Base-by-base conservation (phyloP, 1,140 invertebrate species). In the Tetramorium parvispinum region DNA sequence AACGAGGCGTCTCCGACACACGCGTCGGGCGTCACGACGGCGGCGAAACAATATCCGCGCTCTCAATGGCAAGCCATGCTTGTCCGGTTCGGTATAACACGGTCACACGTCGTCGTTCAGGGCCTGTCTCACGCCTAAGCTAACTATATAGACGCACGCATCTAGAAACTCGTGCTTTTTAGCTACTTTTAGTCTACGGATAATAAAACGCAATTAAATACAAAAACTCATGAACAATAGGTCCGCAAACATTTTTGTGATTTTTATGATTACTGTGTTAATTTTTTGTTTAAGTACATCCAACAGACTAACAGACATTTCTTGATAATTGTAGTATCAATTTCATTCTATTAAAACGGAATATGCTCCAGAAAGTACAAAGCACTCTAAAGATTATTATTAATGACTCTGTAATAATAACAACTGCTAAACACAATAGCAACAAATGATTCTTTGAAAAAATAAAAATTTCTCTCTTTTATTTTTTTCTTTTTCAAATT, bases 41-140 rank as follows among this genome's bases (percentile, higher is more conserved):
- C 75, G 82, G 24, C 61, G 75, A 78, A 63, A 85, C 73, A 79
- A 85, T 85, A 85, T 78, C 75, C 82, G 61, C 21, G 82, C 75
- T 85, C 82, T 79, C 82, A 78, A 85, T 85, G 82, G 57, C 73
- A 85, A 79, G 73, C 82, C 82, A 78, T 79, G 71, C 82, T 73
- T 83, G 40, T 83, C 79, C 66, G 21, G n/a, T 53, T 32, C 32
- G 32, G 53, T 71, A 71, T 51, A 51, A 43, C 66, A 82, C 18
- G 51, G 78, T 40, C 66, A 32, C 55, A 18, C 24, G 40, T 40
- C 24, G 40, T 40, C 11, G 68, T 83, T 68, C 79, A 83, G 68
- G 79, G 79, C 61, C 79, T 75, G 40, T 73, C 79, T 82, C 53
- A 46, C 66, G 53, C 51, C 51, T 63, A 73, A 53, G 2, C 7